Evolutionary conservation across 2,888 invertebrate genomes (phyloP), one percentile per base, ranked within the genome.

Genomic region (Mesopsocus fuscifrons): DNA sequence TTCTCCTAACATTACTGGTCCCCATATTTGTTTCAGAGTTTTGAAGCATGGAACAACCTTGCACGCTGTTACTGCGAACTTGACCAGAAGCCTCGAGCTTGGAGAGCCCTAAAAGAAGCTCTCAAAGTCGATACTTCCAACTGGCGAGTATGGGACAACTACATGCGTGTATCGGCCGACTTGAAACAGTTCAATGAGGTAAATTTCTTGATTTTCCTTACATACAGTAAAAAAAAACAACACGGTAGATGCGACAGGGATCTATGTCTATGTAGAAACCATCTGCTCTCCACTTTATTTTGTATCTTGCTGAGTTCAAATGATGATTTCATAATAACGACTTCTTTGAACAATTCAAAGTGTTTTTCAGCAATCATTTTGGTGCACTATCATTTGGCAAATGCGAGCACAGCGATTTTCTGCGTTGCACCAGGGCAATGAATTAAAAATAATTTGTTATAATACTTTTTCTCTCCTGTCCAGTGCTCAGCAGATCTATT

Each of bases 1-100:
- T n/a, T n/a, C n/a, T n/a, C n/a, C n/a, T n/a, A n/a, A n/a, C n/a
- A n/a, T n/a, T n/a, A n/a, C n/a, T n/a, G n/a, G n/a, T n/a, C n/a
- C n/a, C n/a, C n/a, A n/a, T n/a, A n/a, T 44, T 41, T 35, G 44
- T 57, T 78, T 0, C 65, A 79, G 61, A 82, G 83, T 43, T 95
- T 88, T 59, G 94, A 97, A 62, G 91, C 91, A 0, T 98, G 97
- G 98, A 97, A 92, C 61, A 98, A 98, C 60, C 65, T 98, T 45
- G 89, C 92, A 11, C 89, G 94, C 56, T 87, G 88, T 2, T 88
- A 94, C 52, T 77, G 92, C 6, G 80, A 84, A 54, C 66, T 83
- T 43, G 81, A 83, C 0, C 81, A 95, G 56, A 91, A 88, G 63
- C 66, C 70, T 45, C 70, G 84, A 44, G 95, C 94, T 0, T 82